Percentiles rank a stretch among this genome's conserved stretches.
These are phyloP conservation scores for Lycocerus yunnanus DNA, from an alignment of 2,888 invertebrate species.

Conservation along the genomic window DNA sequence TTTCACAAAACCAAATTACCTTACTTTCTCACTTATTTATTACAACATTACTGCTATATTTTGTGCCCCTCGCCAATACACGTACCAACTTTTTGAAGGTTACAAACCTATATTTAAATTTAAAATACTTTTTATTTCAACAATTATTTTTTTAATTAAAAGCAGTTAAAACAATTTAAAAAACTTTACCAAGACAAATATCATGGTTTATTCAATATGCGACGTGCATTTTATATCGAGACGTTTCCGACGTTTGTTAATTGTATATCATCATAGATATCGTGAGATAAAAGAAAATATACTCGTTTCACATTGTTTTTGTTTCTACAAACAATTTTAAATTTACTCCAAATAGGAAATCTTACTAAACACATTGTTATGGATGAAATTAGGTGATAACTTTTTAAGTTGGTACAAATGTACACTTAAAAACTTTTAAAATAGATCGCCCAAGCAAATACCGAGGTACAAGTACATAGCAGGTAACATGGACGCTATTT, in stretches of 20 bases:
- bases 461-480: no score
- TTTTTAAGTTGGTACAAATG: no score
- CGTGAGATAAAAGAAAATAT: constrained; percentile 26
- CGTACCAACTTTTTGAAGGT: background rate
- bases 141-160: background rate
- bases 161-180: background rate
- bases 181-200: constrained; percentile 12
- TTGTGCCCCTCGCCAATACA: background rate
- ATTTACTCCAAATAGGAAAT: background rate
- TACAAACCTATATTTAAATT: background rate
- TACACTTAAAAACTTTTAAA: no score
- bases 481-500: no score
- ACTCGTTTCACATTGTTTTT: constrained; percentile 23
- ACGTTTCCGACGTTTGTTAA: constrained; percentile 19
- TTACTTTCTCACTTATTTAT: constrained; percentile 7
- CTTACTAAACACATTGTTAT: background rate
- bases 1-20: constrained; percentile 9
- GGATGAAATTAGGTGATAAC: background rate
- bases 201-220: constrained; percentile 30
- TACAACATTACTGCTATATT: background rate
- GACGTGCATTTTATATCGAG: constrained; percentile 18
- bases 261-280: constrained; percentile 32
- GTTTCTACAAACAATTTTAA: background rate
- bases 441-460: no score
- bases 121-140: background rate